These are phyloP conservation scores for Catharus minimus DNA, from an alignment of 2,113 vertebrate species.

Conservation along the genomic window DNA sequence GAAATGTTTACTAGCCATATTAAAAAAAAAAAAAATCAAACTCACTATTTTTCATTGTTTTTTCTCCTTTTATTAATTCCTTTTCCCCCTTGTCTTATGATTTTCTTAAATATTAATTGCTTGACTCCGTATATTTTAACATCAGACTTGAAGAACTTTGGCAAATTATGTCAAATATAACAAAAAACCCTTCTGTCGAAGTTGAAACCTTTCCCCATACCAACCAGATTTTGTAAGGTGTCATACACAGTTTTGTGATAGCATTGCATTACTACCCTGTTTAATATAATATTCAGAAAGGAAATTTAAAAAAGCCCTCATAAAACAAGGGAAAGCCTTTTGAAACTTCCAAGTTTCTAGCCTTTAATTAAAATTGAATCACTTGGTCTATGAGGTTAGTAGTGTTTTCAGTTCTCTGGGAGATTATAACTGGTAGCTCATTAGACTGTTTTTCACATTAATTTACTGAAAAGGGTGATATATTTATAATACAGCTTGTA, in stretches of 20 bases:
- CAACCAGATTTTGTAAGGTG: not conserved
- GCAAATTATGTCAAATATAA: not conserved
- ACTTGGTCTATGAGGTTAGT: slow-evolving; percentile 28
- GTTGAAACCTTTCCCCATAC: not conserved
- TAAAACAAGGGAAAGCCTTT: slow-evolving; percentile 33
- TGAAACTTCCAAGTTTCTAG: slow-evolving; percentile 26
- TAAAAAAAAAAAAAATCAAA: not conserved
- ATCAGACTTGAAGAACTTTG: not conserved
- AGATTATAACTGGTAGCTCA: slow-evolving; percentile 61
- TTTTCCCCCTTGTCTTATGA: not conserved
- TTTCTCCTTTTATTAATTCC: not conserved
- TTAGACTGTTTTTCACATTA: slow-evolving; percentile 74
- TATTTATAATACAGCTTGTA: slow-evolving; percentile 78
- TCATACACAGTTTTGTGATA: not conserved
- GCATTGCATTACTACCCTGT: not conserved
- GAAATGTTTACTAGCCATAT: not conserved
- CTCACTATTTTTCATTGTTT: not conserved
- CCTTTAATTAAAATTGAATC: slow-evolving; percentile 13
- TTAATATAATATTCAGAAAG: not conserved
- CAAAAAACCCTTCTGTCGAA: not conserved
- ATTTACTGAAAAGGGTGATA: slow-evolving; percentile 78
- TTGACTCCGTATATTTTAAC: not conserved
- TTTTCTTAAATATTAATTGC: not conserved
- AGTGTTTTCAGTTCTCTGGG: slow-evolving; percentile 29
- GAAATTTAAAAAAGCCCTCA: not conserved